Percentiles rank a stretch among this genome's conserved stretches.
Evolutionary conservation across 2,113 vertebrate genomes (phyloP).

Genomic region (Danionella cerebrum): DNA sequence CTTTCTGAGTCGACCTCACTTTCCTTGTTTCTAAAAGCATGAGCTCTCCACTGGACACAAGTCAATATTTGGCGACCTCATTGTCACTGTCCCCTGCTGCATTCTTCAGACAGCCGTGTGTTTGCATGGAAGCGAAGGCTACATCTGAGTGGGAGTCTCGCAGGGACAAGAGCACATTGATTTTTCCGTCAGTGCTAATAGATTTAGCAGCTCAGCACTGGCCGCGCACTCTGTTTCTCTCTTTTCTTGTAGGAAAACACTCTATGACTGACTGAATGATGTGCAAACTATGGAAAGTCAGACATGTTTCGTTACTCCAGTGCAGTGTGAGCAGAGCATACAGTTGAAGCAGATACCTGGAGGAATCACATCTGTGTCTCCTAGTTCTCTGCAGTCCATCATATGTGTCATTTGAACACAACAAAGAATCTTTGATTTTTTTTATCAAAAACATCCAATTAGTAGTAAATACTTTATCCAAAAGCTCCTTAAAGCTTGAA

Average conservation of each 20-base stretch:
- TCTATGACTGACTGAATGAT: slow-evolving; percentile 11
- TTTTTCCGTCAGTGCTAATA: slow-evolving; percentile 78
- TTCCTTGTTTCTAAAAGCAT: slow-evolving; percentile 27
- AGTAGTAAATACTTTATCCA: too few relatives aligned
- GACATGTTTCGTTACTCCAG: slow-evolving; percentile 1
- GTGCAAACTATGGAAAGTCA: not conserved
- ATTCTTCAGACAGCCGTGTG: slow-evolving; percentile 48
- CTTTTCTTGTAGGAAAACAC: not conserved
- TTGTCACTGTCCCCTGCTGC: slow-evolving; percentile 34
- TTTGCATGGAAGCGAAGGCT: slow-evolving; percentile 68
- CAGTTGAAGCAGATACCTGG: not conserved
- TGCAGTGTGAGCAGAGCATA: not conserved
- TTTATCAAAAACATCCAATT: too few relatives aligned
- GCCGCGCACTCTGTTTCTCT: slow-evolving; percentile 43
- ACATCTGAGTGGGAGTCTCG: slow-evolving; percentile 65
- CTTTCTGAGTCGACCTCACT: not conserved
- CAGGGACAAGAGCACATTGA: slow-evolving; percentile 72
- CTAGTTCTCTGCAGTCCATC: too few relatives aligned
- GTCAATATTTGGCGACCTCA: slow-evolving; percentile 41
- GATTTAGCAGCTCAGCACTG: slow-evolving; percentile 61
- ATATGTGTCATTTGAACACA: too few relatives aligned
- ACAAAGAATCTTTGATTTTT: too few relatives aligned
- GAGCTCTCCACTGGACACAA: slow-evolving; percentile 15
- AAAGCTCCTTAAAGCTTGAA: too few relatives aligned
- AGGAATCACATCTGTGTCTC: too few relatives aligned